Evolutionary conservation across 2,888 invertebrate species (phyloP).

Genomic region (Emmelina monodactyla): DNA sequence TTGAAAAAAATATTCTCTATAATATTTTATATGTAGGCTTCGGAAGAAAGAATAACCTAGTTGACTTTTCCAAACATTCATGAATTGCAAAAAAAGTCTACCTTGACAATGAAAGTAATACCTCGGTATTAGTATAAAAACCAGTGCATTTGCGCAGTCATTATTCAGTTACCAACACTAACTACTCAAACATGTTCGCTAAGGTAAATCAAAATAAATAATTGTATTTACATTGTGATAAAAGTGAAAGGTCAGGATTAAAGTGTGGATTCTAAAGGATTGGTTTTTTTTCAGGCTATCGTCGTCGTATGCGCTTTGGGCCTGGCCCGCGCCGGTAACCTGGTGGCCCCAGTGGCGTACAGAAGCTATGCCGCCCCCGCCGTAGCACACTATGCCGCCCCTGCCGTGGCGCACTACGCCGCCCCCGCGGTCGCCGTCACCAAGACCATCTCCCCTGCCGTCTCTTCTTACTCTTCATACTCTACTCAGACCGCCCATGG

Average conservation of each 20-base stretch:
- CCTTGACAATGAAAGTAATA: constrained; percentile 2
- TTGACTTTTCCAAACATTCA: no score
- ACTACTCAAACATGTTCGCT: neutral
- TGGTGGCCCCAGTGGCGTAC: constrained; percentile 18
- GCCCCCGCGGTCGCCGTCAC: constrained; percentile 24
- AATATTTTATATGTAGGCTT: no score
- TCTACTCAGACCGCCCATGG: constrained; percentile 32
- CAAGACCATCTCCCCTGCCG: constrained; percentile 28
- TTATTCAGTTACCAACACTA: constrained; percentile 3
- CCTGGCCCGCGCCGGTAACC: constrained; percentile 56
- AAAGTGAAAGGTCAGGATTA: neutral
- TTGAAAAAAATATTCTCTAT: no score
- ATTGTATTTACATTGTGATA: constrained; percentile 6
- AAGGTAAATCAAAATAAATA: neutral
- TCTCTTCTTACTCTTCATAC: constrained; percentile 33
- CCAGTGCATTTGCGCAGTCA: neutral
- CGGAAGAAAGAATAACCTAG: no score
- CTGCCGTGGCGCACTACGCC: constrained; percentile 18
- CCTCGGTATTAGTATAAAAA: neutral
- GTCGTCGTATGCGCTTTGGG: constrained; percentile 54
- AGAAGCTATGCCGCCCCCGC: constrained; percentile 47
- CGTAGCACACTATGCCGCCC: constrained; percentile 22
- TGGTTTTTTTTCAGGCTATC: constrained; percentile 16
- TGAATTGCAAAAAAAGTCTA: no score
- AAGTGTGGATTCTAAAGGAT: neutral